A percentile compares a stretch with the other conserved stretches of the same genome.
These are phyloP conservation scores for Salvelinus namaycush DNA, from an alignment of 2,113 vertebrate genomes.

Conservation along the genomic window DNA sequence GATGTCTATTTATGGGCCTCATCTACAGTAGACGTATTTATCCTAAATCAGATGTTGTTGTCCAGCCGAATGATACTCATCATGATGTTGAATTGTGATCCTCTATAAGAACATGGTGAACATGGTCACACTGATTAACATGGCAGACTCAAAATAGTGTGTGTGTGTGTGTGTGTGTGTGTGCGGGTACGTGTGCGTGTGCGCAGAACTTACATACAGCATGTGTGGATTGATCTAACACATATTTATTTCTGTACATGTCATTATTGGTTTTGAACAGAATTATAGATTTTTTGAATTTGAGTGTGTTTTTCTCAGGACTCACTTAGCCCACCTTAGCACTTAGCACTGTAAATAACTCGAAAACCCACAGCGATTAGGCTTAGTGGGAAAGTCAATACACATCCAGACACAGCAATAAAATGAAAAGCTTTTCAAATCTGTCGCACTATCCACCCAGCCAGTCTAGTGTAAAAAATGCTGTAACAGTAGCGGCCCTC, in stretches of 20 bases:
- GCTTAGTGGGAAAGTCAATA: background rate
- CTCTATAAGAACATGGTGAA: background rate
- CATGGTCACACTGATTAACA: background rate
- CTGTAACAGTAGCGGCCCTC: background rate
- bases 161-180: too few species aligned
- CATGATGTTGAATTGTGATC: background rate
- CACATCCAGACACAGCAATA: background rate
- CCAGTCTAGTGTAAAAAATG: background rate
- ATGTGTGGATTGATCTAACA: too few species aligned
- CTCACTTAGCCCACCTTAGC: background rate
- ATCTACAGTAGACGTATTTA: background rate
- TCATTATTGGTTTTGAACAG: background rate
- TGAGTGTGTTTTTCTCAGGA: background rate
- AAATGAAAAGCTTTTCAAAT: conserved; percentile 1
- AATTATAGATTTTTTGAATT: background rate
- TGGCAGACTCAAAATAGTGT: too few species aligned
- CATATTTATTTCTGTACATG: background rate
- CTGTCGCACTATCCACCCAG: background rate
- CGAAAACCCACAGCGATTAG: background rate
- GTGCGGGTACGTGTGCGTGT: too few species aligned
- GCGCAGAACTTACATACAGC: too few species aligned
- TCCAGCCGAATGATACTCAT: conserved; percentile 2
- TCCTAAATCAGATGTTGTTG: background rate
- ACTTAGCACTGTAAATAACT: background rate
- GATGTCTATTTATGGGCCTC: background rate